Percentiles rank a stretch among this genome's conserved stretches.
Evolutionary conservation across 2,113 vertebrate species (phyloP).

Genomic region (Rhodinocichla rosea): DNA sequence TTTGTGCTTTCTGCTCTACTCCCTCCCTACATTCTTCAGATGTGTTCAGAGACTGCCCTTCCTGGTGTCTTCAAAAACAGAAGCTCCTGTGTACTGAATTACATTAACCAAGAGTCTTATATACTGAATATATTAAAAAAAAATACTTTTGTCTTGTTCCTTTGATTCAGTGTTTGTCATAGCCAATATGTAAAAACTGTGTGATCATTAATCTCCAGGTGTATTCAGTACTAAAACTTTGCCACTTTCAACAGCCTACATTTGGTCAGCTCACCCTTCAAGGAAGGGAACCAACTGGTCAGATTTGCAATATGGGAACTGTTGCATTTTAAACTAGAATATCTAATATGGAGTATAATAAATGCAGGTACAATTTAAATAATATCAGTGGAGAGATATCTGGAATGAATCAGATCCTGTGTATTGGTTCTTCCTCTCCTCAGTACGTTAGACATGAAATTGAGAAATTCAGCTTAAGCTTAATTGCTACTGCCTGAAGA

Average conservation of each 20-base stretch:
- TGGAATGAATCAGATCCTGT: not conserved
- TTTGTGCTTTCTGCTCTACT: not conserved
- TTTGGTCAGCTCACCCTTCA: not conserved
- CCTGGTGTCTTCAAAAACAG: not conserved
- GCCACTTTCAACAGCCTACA: not conserved
- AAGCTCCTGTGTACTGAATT: not conserved
- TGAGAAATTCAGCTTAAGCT: not conserved
- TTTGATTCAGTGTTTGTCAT: not conserved
- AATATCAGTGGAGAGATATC: not conserved
- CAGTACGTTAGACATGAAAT: not conserved
- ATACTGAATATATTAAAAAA: not conserved
- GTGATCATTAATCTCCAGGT: not conserved
- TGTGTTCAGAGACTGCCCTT: not conserved
- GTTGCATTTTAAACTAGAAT: not conserved
- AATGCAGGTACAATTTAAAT: not conserved
- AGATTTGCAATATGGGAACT: not conserved
- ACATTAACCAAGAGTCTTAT: not conserved
- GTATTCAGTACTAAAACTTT: not conserved
- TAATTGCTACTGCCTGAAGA: not conserved
- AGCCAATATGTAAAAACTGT: not conserved
- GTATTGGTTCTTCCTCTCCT: not conserved
- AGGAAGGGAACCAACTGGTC: not conserved
- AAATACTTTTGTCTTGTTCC: not conserved
- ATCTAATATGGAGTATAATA: not conserved
- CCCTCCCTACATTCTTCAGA: accelerated